Conservation (phyloP, 2,888 invertebrate species). For the Clusia tigrina region DNA sequence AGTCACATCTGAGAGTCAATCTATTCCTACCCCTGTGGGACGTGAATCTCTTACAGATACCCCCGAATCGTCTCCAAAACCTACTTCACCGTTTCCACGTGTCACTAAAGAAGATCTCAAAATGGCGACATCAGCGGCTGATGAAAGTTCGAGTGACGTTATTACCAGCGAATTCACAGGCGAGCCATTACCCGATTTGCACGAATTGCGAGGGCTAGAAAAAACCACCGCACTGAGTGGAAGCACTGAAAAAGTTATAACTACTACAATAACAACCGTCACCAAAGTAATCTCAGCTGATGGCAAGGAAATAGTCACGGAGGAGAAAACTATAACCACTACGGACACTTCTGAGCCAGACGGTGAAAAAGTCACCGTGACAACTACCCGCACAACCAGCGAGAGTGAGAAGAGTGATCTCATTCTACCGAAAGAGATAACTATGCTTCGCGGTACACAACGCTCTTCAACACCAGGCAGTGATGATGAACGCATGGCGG, state of each 20-base stretch:
- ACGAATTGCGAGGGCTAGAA: constrained; percentile 57
- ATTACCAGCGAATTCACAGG: constrained; percentile 28
- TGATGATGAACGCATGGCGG: constrained; percentile 71
- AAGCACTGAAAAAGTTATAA: constrained; percentile 62
- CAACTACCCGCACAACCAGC: constrained; percentile 66
- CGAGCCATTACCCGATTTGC: constrained; percentile 60
- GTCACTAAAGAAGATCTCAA: constrained; percentile 59
- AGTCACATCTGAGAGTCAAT: constrained; percentile 68
- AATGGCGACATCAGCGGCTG: constrained; percentile 46
- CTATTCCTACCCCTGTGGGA: constrained; percentile 69
- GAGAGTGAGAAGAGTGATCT: constrained; percentile 64
- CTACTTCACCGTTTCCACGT: constrained; percentile 63
- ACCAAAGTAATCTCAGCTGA: constrained; percentile 62
- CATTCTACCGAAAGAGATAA: constrained; percentile 65
- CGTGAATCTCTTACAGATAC: constrained; percentile 68
- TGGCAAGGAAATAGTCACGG: constrained; percentile 62
- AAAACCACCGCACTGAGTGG: constrained; percentile 55
- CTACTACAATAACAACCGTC: constrained; percentile 63
- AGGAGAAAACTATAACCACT: constrained; percentile 63
- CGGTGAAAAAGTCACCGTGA: constrained; percentile 64
- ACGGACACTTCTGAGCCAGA: constrained; percentile 65
- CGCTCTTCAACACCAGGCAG: constrained; percentile 72
- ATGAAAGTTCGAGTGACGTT: constrained; percentile 23
- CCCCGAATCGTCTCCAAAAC: constrained; percentile 63
- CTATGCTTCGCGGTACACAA: constrained; percentile 68